A percentile compares a stretch with the other conserved stretches of the same genome.
These are phyloP conservation scores for Drosophila simulans DNA, from an alignment of 1,140 invertebrate genomes.

Conservation along the genomic window DNA sequence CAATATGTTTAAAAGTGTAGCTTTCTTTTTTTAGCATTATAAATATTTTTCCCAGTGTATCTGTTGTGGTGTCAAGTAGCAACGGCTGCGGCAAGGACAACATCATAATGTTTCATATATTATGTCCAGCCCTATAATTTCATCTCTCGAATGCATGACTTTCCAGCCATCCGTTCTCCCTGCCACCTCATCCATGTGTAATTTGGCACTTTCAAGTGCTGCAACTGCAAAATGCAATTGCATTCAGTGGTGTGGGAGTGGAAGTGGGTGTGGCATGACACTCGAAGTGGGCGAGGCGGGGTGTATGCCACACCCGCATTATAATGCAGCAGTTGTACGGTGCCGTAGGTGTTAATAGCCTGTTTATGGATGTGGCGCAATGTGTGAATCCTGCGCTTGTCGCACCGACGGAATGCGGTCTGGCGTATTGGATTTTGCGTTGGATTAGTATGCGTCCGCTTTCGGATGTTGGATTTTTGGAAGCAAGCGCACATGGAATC, in stretches of 20 bases:
- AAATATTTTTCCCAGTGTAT: background rate
- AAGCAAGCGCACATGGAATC: slow-evolving; percentile 4
- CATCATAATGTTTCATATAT: slow-evolving; percentile 68
- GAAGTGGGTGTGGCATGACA: background rate
- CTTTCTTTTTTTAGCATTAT: too few relatives aligned
- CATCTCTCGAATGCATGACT: slow-evolving; percentile 70
- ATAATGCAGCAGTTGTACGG: slow-evolving; percentile 23
- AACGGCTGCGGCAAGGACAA: slow-evolving; percentile 18
- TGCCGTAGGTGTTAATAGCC: slow-evolving; percentile 69
- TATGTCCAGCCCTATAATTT: slow-evolving; percentile 70
- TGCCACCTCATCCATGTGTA: slow-evolving; percentile 28
- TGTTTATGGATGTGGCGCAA: slow-evolving; percentile 52
- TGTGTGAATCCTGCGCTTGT: slow-evolving; percentile 36
- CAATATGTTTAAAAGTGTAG: too few relatives aligned
- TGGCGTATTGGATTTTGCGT: slow-evolving; percentile 24
- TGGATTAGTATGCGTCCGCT: slow-evolving; percentile 8
- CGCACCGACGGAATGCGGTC: slow-evolving; percentile 23
- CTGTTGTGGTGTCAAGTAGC: slow-evolving; percentile 17
- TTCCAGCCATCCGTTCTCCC: slow-evolving; percentile 17
- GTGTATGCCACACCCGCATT: slow-evolving; percentile 6
- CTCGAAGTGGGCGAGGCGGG: slow-evolving; percentile 1
- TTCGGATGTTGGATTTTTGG: slow-evolving; percentile 1
- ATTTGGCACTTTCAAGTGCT: slow-evolving; percentile 56
- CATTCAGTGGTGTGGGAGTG: slow-evolving; percentile 8
- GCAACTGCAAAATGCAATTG: slow-evolving; percentile 57